Base-by-base conservation (phyloP, 2,888 invertebrate genomes). In the Diarsia rubi region DNA sequence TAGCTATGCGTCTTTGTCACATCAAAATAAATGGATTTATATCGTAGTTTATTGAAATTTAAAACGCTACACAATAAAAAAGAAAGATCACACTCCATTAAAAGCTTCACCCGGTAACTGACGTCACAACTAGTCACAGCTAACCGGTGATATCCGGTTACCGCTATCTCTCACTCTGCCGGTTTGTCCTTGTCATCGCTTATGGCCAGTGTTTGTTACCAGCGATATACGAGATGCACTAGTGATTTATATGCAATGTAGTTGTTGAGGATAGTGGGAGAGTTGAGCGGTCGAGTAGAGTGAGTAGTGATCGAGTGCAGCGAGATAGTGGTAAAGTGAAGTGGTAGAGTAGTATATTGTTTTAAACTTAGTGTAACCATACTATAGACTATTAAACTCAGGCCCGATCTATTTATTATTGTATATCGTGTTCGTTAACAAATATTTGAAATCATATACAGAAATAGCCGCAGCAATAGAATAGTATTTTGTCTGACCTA, bases 131-230 rank as follows among this genome's bases (percentile, higher is more conserved):
- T n/a, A 62, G 42, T 54, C 42, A 63, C 8, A 52, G 31, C 67
- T 73, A 71, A 66, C 82, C 65, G 52, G 68, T 69, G n/a, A 77
- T 81, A 81, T 70, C 78, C 27, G 59, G 70, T 81, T 81, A 54
- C 70, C n/a, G 57, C 78, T 66, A 66, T 66, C 78, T 60, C 42
- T 77, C 24, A 60, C 49, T 73, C 4, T 19, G 21, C 0, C 52
- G 21, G 45, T 78, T 78, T 54, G 54, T 71, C 78, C 45, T 27
- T 54, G 78, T 78, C 71, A 9, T 14, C n/a, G 37, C 11, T 77
- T 78, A 78, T 54, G 5, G 44, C 52, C 3, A 37, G 44, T 68
- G 37, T 78, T 78, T 60, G 57, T 69, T 69, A 64, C 21, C 19
- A 42, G 47, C 12, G 69, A 54, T 70, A 77, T 45, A 27, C 21